A percentile compares a stretch with the other conserved stretches of the same genome.
Evolutionary conservation across 2,113 vertebrate species (phyloP).

Genomic region (Meriones unguiculatus): DNA sequence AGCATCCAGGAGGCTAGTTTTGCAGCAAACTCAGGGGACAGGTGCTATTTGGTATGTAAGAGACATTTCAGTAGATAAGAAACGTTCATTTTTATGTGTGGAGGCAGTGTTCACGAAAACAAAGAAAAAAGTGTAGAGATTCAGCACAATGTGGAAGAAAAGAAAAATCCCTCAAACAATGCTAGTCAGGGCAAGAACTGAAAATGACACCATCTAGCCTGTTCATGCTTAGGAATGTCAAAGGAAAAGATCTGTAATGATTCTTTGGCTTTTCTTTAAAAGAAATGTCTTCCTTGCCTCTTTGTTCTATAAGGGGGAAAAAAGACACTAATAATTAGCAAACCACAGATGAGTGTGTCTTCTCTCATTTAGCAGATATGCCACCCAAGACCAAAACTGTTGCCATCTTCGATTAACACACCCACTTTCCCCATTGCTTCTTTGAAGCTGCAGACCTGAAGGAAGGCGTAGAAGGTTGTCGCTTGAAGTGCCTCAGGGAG

Average conservation of each 20-base stretch:
- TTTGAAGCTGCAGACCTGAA: conserved; percentile 44
- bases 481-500: conserved; percentile 39
- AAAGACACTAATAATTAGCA: conserved; percentile 75
- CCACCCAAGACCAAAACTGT: conserved; percentile 56
- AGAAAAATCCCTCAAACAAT: conserved; percentile 63
- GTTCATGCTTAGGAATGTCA: conserved; percentile 77
- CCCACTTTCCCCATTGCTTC: conserved; percentile 6
- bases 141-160: conserved; percentile 52
- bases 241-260: conserved; percentile 74
- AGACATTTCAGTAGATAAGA: conserved; percentile 36
- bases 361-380: conserved; percentile 64
- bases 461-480: conserved; percentile 36
- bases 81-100: not conserved
- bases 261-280: conserved; percentile 79
- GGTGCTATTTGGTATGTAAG: conserved; percentile 1
- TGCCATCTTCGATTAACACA: not conserved
- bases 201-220: conserved; percentile 75
- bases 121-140: conserved; percentile 7
- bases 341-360: conserved; percentile 68
- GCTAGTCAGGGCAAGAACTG: conserved; percentile 73
- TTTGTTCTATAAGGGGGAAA: conserved; percentile 68
- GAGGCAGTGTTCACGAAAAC: not conserved
- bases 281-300: conserved; percentile 65
- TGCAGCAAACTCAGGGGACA: conserved; percentile 37
- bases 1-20: conserved; percentile 38